These are phyloP conservation scores for Andrena trimmerana DNA, from an alignment of 2,888 invertebrate species.

Conservation along the genomic window DNA sequence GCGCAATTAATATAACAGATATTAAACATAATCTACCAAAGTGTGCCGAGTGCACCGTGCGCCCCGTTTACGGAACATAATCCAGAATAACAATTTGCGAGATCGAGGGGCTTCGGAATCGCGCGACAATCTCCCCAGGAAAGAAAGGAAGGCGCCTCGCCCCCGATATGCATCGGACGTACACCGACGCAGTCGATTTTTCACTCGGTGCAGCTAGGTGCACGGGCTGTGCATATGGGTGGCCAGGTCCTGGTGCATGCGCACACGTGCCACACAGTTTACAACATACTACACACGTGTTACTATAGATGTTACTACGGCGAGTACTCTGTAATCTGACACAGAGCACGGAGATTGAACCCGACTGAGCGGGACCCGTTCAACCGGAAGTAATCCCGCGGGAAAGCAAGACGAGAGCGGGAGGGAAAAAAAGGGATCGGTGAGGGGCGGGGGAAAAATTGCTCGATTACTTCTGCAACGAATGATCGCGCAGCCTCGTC, in stretches of 20 bases:
- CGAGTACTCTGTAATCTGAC: slow-evolving; percentile 69
- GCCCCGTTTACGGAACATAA: not conserved
- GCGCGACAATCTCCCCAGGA: not conserved
- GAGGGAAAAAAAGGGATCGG: slow-evolving; percentile 42
- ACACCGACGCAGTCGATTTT: slow-evolving; percentile 7
- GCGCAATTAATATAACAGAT: too few species aligned
- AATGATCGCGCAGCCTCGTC: slow-evolving; percentile 19
- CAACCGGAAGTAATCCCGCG: slow-evolving; percentile 67
- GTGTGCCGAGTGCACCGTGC: not conserved
- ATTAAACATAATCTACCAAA: too few species aligned
- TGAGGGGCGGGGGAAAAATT: slow-evolving; percentile 36
- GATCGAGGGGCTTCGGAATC: not conserved
- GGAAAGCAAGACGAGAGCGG: slow-evolving; percentile 44
- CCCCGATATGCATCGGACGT: slow-evolving; percentile 33
- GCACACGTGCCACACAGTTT: slow-evolving; percentile 57
- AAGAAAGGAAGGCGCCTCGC: slow-evolving; percentile 9
- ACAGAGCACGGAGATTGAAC: slow-evolving; percentile 65
- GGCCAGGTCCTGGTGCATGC: slow-evolving; percentile 25
- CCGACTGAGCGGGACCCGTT: slow-evolving; percentile 56
- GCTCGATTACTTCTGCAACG: slow-evolving; percentile 57
- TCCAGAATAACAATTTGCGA: not conserved
- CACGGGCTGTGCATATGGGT: slow-evolving; percentile 14
- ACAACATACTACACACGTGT: slow-evolving; percentile 62
- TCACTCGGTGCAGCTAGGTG: slow-evolving; percentile 12
- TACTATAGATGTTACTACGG: slow-evolving; percentile 71